Conservation (phyloP, 92 coral and sea anemone species). For the Bergia sp. region DNA sequence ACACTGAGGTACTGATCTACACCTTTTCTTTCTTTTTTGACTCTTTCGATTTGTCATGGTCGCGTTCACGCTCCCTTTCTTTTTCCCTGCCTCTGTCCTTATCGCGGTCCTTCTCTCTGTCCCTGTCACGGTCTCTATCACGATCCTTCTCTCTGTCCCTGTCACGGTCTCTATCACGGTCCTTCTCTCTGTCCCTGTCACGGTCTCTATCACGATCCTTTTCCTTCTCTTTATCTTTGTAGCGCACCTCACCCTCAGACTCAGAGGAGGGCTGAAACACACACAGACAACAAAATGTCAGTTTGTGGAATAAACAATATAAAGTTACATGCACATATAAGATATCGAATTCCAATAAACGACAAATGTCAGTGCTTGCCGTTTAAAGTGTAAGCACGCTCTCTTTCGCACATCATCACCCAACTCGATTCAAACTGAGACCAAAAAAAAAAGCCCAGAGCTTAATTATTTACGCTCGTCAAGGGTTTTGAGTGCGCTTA, state of each 20-base stretch:
- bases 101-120: constrained; percentile 64
- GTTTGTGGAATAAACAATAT: not conserved
- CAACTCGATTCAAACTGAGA: too few relatives aligned
- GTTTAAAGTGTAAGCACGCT: too few relatives aligned
- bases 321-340: not conserved
- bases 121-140: constrained; percentile 62
- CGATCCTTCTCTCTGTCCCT: constrained; percentile 64
- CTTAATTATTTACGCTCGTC: too few relatives aligned
- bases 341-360: too few relatives aligned
- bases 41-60: constrained; percentile 41
- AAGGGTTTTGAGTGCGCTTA: too few relatives aligned
- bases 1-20: constrained; percentile 11
- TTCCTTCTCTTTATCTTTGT: constrained; percentile 78
- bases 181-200: constrained; percentile 54
- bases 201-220: constrained; percentile 68
- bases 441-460: too few relatives aligned
- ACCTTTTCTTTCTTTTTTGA: constrained; percentile 47
- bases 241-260: constrained; percentile 83
- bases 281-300: not conserved
- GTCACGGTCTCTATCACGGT: constrained; percentile 57
- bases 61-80: constrained; percentile 63
- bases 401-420: too few relatives aligned
- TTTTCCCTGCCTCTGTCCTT: constrained; percentile 72
- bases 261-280: constrained; percentile 80
- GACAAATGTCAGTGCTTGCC: too few relatives aligned